Base-by-base conservation (phyloP, 2,888 invertebrate genomes). In the Schizotus pectinicornis region DNA sequence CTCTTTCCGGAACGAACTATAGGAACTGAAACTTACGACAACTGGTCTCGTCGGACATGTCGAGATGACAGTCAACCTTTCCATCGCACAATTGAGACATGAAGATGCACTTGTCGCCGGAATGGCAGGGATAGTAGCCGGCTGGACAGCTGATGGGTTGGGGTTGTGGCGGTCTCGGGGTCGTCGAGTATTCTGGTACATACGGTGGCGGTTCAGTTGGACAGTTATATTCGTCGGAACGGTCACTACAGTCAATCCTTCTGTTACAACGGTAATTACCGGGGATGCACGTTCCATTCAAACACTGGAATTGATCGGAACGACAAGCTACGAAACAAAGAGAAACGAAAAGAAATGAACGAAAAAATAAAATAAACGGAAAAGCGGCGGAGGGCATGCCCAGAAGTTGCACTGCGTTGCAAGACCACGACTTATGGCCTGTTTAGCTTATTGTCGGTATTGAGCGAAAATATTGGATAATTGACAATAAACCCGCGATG, bases 1-100 rank as follows among this genome's bases (percentile, higher is more conserved):
- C 13, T 31, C 13, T n/a, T 14, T 22, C 22, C 22, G 22, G 22
- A 22, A 22, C 5, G 22, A 22, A 22, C 22, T 22, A 5, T 9
- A 47, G 12, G 30, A 6, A 30, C 30, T 8, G 33, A 36, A 42
- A 77, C 80, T 77, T 74, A 79, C 80, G 72, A 68, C 81, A 82
- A 56, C 74, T 70, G 22, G 84, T 83, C 81, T 92, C 92, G 77
- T 92, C 92, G 35, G 89, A 88, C 75, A 85, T 83, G 82, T 92
- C 91, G 58, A 22, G 22, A 22, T 67, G 80, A 77, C 91, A 91
- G 81, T 91, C 89, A 69, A 83, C 82, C 56, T 79, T 80, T 47
- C 84, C 83, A 80, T 90, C 85, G 79, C 90, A 90, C 12, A 70
- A 59, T 31, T 69, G 67, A 0, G 71, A 60, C 8, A 55, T 64